phyloP scores from a whole-genome alignment of 2,113 vertebrate species.

The Siniperca knerii region DNA sequence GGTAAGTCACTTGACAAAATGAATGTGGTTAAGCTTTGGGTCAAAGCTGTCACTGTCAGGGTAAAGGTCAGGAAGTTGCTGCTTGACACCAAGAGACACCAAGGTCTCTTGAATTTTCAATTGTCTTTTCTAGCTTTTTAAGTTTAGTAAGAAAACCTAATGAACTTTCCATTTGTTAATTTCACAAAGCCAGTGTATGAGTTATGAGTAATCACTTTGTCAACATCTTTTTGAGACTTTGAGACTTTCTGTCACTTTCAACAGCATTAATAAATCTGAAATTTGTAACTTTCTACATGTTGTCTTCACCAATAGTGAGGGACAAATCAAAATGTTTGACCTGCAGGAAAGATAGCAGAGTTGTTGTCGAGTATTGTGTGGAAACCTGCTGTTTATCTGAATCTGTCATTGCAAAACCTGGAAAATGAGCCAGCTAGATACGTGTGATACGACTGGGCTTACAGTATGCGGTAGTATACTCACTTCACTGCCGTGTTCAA shows the following conservation, averaged over 20 bases:
- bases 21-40: conserved; percentile 9
- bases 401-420: background rate
- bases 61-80: conserved; percentile 11
- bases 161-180: background rate
- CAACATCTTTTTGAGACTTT: background rate
- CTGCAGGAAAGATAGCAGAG: background rate
- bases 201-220: background rate
- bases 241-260: background rate
- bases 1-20: conserved; percentile 24
- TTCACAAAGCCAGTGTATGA: background rate
- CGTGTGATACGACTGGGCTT: background rate
- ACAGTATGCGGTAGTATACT: background rate
- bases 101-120: background rate
- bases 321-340: conserved; percentile 6
- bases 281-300: background rate
- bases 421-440: background rate
- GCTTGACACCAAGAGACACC: background rate
- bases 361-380: conserved; percentile 4
- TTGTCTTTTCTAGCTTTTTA: background rate
- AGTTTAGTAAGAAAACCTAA: background rate
- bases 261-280: background rate
- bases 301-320: background rate
- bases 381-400: conserved; percentile 10
- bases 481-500: background rate
- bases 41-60: conserved; percentile 19